Evolutionary conservation across 1,140 invertebrate genomes (phyloP), one percentile per base, ranked within the genome.

Genomic region (Teleopsis dalmanni): DNA sequence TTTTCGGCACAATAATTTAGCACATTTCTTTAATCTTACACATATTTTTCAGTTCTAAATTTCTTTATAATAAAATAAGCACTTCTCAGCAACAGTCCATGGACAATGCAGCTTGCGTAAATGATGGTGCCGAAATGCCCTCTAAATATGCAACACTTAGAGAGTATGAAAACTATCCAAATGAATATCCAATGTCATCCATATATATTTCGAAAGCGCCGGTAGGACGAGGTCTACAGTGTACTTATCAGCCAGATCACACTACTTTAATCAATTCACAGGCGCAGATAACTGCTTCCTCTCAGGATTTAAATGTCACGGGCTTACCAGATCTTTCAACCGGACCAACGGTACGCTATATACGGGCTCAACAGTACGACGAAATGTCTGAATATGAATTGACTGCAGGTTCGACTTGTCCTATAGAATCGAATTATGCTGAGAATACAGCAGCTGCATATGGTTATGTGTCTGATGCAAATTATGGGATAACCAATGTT

Each of bases 321-420:
- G 79, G 78, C 14, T 58, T 56, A 34, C 18, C 37, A 29, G 31
- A 43, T 8, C 33, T 18, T 11, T 42, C 41, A 26, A 60, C 80
- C 43, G 72, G 74, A 23, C 58, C 74, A 19, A 59, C 66, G 14
- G 64, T 64, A 3, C 47, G 64, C 42, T 68, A 67, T 31, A 55
- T 65, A 42, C 62, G 65, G 49, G 58, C 71, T 9, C 60, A 70
- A n/a, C 73, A 75, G 13, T 76, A 75, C 47, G 75, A 76, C 54
- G 81, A 81, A 62, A 74, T 81, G 52, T 75, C 79, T 53, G 81
- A 85, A 62, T 87, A 85, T 71, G 75, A 81, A 48, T 77, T 84
- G 54, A 82, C 84, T 52, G 58, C 58, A 23, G 35, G 65, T 35
- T 78, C 82, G 29, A 81, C 82, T 56, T 83, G 81, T 48, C 78